These are phyloP conservation scores for Artibeus lituratus DNA, from an alignment of 2,797 vertebrate genomes.

Conservation along the genomic window DNA sequence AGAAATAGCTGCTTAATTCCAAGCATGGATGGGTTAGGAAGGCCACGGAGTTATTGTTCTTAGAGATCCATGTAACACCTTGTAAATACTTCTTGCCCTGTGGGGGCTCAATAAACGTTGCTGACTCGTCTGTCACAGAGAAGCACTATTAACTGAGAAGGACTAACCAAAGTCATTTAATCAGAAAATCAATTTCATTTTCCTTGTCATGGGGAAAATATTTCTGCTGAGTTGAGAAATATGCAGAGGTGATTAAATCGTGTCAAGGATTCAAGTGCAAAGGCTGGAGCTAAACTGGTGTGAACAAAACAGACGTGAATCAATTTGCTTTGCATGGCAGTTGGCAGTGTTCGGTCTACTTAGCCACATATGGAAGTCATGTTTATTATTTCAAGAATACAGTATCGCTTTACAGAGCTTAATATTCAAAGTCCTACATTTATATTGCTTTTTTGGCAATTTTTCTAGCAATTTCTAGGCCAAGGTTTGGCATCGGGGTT, in stretches of 20 bases:
- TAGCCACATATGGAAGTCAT: conserved; percentile 34
- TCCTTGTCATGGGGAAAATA: conserved; percentile 56
- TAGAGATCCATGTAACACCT: conserved; percentile 58
- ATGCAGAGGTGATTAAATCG: conserved; percentile 7
- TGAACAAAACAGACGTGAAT: conserved; percentile 41
- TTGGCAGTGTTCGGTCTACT: not conserved
- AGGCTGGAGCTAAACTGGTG: conserved; percentile 47
- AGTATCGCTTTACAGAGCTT: conserved; percentile 32
- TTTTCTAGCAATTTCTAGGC: conserved; percentile 48
- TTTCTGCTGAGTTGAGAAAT: conserved; percentile 60
- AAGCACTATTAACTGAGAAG: conserved; percentile 43
- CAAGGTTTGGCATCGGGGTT: conserved; percentile 9
- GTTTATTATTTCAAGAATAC: conserved; percentile 44
- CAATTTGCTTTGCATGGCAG: conserved; percentile 50
- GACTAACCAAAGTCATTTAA: conserved; percentile 39
- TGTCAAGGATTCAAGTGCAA: conserved; percentile 18
- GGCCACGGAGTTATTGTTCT: conserved; percentile 45
- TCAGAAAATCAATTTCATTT: conserved; percentile 64
- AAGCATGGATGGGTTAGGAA: conserved; percentile 47
- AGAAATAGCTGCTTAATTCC: conserved; percentile 61
- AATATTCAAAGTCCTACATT: not conserved
- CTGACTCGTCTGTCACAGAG: conserved; percentile 55
- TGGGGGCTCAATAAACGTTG: conserved; percentile 46
- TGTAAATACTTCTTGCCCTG: conserved; percentile 63
- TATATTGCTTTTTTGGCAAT: conserved; percentile 14